Evolutionary conservation across 2,797 vertebrate species (phyloP).

Genomic region (Thalassophryne amazonica): DNA sequence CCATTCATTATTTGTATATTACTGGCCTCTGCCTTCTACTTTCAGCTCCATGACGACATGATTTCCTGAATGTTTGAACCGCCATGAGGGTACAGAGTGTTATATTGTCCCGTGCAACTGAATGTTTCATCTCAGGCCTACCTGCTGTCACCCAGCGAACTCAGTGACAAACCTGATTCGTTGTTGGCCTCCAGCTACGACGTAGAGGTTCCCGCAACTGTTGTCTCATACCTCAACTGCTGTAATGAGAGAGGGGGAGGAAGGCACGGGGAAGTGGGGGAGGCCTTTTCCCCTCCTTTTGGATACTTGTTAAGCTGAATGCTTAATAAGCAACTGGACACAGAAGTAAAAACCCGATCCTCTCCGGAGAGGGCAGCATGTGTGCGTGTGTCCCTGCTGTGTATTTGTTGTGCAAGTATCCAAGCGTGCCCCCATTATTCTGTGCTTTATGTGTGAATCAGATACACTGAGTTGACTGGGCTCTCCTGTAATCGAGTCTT

Average conservation of each 20-base stretch:
- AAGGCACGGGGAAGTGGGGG: neutral
- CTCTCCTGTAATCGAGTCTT: constrained; percentile 34
- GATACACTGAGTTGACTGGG: constrained; percentile 34
- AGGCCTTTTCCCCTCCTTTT: constrained; percentile 29
- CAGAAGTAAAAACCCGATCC: constrained; percentile 49
- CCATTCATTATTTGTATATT: too few relatives aligned
- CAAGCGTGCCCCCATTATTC: constrained; percentile 29
- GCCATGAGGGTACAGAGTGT: too few relatives aligned
- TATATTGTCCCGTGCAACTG: too few relatives aligned
- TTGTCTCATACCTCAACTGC: constrained; percentile 61
- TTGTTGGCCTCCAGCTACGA: constrained; percentile 35
- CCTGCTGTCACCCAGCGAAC: constrained; percentile 49
- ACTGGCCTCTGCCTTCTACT: too few relatives aligned
- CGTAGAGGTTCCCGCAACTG: constrained; percentile 37
- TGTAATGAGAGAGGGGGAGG: constrained; percentile 54
- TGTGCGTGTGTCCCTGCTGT: constrained; percentile 8
- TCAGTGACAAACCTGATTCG: constrained; percentile 32
- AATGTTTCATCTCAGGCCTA: constrained; percentile 32
- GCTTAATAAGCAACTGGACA: constrained; percentile 66
- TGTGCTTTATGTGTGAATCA: constrained; percentile 45
- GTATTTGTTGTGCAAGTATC: constrained; percentile 32
- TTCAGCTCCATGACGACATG: too few relatives aligned
- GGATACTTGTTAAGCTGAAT: constrained; percentile 63
- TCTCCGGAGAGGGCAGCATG: constrained; percentile 23
- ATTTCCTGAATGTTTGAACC: too few relatives aligned